Evolutionary conservation across 2,113 vertebrate species (phyloP).

Genomic region (Aptenodytes patagonicus): DNA sequence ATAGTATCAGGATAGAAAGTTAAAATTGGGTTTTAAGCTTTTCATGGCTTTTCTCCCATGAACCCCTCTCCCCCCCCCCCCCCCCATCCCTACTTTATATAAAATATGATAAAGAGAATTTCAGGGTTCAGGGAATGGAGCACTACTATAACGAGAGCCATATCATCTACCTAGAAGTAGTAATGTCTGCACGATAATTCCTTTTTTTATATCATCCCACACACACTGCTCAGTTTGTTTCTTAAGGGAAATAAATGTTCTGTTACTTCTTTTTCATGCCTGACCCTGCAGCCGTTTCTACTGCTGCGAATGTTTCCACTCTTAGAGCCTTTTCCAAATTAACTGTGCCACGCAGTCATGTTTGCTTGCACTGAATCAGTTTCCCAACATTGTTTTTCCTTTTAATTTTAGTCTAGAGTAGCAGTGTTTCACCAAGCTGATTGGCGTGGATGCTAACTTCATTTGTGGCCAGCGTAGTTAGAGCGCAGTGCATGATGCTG

Average conservation of each 20-base stretch:
- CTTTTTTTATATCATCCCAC: neutral
- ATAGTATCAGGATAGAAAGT: conserved; percentile 55
- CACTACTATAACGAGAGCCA: accelerated
- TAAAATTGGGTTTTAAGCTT: conserved; percentile 45
- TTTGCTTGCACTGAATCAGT: accelerated
- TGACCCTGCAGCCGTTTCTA: neutral
- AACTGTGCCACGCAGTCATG: accelerated
- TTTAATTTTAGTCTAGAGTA: neutral
- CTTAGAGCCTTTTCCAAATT: neutral
- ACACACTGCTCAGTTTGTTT: neutral
- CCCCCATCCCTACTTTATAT: neutral
- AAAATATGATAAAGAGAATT: neutral
- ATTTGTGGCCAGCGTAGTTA: neutral
- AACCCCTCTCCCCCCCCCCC: no score
- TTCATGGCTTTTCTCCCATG: neutral
- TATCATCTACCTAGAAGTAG: neutral
- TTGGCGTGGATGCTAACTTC: neutral
- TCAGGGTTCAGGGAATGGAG: neutral
- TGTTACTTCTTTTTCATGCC: neutral
- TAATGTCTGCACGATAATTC: accelerated
- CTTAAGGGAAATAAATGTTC: neutral
- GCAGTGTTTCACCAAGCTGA: neutral
- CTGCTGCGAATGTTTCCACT: accelerated
- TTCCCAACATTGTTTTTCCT: accelerated
- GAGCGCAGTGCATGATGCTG: neutral